Evolutionary conservation across 2,113 vertebrate genomes (phyloP).

Genomic region (Antechinus stuartii): DNA sequence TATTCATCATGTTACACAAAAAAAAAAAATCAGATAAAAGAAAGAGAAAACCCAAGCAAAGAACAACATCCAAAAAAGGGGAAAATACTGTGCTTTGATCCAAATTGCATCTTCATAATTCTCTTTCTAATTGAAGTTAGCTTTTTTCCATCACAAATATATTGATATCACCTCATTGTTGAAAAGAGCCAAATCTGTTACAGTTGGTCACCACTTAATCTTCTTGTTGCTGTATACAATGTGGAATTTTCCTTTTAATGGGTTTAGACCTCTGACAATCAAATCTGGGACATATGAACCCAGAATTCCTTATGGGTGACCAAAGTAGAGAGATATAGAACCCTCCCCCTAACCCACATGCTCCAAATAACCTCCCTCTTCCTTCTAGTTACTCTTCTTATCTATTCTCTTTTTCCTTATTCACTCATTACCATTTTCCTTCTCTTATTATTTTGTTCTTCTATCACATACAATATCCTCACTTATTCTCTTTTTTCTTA

Average conservation of each 20-base stretch:
- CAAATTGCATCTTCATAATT: too few relatives aligned
- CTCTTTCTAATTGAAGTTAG: too few relatives aligned
- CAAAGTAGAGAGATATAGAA: background rate
- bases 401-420: background rate
- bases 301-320: background rate
- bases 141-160: too few relatives aligned
- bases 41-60: too few relatives aligned
- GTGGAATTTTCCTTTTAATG: background rate
- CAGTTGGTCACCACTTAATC: too few relatives aligned
- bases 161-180: too few relatives aligned
- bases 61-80: too few relatives aligned
- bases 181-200: too few relatives aligned
- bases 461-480: background rate
- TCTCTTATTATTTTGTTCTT: background rate
- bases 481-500: background rate
- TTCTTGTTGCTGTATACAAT: too few relatives aligned
- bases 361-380: background rate
- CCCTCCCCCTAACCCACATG: background rate
- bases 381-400: background rate
- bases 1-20: too few relatives aligned
- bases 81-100: too few relatives aligned
- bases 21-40: too few relatives aligned
- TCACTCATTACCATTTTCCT: background rate
- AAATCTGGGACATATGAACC: background rate
- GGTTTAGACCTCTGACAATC: background rate